Conservation (phyloP, 2,888 invertebrate genomes). For the Ormyrus nitidulus region DNA sequence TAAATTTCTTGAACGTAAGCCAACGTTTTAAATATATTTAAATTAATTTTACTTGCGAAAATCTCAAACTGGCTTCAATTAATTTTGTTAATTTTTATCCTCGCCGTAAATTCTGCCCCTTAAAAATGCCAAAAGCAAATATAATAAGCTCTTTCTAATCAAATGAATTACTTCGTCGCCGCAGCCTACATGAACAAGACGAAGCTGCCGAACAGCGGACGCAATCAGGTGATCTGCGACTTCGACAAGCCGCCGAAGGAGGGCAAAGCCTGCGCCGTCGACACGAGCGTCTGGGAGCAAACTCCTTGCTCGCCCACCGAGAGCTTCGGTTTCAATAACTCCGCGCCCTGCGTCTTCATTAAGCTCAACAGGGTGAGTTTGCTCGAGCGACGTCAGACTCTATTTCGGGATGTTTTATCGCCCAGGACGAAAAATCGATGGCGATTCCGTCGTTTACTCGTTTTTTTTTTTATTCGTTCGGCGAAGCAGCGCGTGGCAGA, state of each 20-base stretch:
- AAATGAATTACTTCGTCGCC: too few species aligned
- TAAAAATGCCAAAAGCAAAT: too few species aligned
- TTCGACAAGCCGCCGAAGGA: conserved; percentile 73
- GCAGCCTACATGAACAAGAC: conserved; percentile 74
- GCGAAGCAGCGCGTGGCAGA: too few species aligned
- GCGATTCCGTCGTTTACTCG: too few species aligned
- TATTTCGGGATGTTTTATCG: conserved; percentile 37
- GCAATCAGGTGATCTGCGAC: conserved; percentile 78
- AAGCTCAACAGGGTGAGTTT: conserved; percentile 87
- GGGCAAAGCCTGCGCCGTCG: conserved; percentile 79
- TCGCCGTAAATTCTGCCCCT: too few species aligned
- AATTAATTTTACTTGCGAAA: neutral
- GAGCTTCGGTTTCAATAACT: conserved; percentile 83
- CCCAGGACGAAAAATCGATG: conserved; percentile 36
- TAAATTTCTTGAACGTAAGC: conserved; percentile 78
- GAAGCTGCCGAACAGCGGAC: conserved; percentile 73
- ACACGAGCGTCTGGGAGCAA: conserved; percentile 73
- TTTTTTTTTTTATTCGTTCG: neutral
- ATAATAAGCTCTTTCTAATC: too few species aligned
- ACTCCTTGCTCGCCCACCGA: conserved; percentile 76
- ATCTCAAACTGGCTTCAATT: too few species aligned
- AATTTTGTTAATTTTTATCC: too few species aligned
- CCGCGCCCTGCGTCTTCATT: conserved; percentile 89
- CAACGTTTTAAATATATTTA: neutral
- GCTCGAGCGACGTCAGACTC: neutral